Percentiles rank a stretch among this genome's conserved stretches.
Conservation (phyloP, 2,113 vertebrate species). For the Chascanopsetta lugubris region DNA sequence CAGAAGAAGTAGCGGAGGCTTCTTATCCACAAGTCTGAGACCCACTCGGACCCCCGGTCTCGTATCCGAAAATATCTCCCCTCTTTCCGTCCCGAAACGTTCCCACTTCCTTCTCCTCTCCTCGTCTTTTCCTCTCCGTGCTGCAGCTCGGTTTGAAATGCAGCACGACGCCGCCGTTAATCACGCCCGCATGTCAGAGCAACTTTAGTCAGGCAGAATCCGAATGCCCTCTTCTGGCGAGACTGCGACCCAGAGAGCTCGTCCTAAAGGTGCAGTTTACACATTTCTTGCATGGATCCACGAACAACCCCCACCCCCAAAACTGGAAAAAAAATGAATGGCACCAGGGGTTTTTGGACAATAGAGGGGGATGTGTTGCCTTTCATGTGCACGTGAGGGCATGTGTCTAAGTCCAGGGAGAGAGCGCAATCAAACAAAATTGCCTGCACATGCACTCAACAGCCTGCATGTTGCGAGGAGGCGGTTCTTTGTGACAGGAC, state of each 20-base stretch:
- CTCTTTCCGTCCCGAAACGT: not conserved
- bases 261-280: constrained; percentile 7
- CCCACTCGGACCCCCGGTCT: no score
- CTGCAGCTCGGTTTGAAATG: constrained; percentile 38
- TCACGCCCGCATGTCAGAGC: constrained; percentile 70
- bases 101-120: no score
- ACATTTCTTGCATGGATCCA: not conserved
- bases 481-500: no score
- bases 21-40: constrained; percentile 49
- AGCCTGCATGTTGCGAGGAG: no score
- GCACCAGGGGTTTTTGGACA: no score
- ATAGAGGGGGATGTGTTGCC: no score
- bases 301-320: not conserved
- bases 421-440: no score
- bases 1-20: constrained; percentile 38
- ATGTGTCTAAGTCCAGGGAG: no score
- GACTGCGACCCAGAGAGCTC: constrained; percentile 54
- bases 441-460: no score
- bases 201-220: constrained; percentile 80
- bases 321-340: no score
- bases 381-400: no score
- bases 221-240: constrained; percentile 85
- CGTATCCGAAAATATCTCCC: not conserved
- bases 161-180: constrained; percentile 65
- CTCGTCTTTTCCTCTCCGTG: constrained; percentile 18